phyloP scores from a whole-genome alignment of 2,797 vertebrate species.

The Neomorphus geoffroyi region DNA sequence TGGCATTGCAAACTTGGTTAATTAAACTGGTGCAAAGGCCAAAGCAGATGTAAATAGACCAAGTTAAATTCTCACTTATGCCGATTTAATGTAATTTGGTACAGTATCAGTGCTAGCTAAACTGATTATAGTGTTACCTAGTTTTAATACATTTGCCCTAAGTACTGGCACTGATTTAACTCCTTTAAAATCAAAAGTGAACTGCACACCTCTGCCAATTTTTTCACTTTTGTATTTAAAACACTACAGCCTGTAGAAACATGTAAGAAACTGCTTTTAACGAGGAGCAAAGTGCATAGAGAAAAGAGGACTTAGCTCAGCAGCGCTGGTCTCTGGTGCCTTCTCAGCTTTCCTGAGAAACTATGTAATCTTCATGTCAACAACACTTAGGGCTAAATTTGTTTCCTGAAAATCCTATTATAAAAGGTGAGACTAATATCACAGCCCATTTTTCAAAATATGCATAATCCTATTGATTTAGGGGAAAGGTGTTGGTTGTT shows the following conservation, averaged over 20 bases:
- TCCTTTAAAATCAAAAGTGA: neutral
- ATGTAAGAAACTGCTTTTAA: neutral
- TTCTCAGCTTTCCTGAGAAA: conserved; percentile 67
- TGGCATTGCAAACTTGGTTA: neutral
- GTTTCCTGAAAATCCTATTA: conserved; percentile 64
- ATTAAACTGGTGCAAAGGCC: conserved; percentile 29
- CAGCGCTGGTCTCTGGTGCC: neutral
- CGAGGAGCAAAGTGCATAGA: neutral
- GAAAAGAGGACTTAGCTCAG: neutral
- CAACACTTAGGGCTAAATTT: conserved; percentile 76
- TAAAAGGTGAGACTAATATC: conserved; percentile 69
- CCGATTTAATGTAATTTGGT: neutral
- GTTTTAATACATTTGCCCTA: conserved; percentile 11
- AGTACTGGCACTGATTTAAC: neutral
- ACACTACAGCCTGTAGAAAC: neutral
- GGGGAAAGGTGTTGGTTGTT: conserved; percentile 20
- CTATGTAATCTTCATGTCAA: conserved; percentile 59
- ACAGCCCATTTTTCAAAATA: neutral
- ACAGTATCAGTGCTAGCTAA: neutral
- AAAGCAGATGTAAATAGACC: neutral
- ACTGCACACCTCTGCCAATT: neutral
- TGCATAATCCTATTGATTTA: neutral
- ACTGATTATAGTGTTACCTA: conserved; percentile 35
- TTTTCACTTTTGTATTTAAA: neutral
- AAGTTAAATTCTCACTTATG: conserved; percentile 53